Conservation (phyloP, 92 coral and sea anemone species). For the Paragorgia papillata region DNA sequence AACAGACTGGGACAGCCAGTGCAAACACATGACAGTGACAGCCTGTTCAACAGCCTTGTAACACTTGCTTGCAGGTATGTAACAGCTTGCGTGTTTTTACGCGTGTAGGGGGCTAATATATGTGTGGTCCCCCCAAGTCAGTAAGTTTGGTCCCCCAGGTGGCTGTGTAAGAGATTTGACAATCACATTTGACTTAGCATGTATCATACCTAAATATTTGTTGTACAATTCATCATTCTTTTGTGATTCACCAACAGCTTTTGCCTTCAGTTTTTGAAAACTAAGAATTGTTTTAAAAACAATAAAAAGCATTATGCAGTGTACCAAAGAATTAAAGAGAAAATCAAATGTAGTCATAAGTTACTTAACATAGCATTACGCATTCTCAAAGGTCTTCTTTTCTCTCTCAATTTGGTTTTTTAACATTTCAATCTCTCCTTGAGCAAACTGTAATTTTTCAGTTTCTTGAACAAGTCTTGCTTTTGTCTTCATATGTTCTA, state of each 20-base stretch:
- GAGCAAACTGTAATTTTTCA: slow-evolving; percentile 95
- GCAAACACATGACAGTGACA: too few relatives aligned
- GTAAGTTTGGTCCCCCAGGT: too few relatives aligned
- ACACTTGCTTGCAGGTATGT: too few relatives aligned
- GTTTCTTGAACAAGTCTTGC: slow-evolving; percentile 92
- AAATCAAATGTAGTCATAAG: background rate
- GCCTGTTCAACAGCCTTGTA: too few relatives aligned
- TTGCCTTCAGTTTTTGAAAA: slow-evolving; percentile 80
- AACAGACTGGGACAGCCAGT: too few relatives aligned
- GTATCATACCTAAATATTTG: slow-evolving; percentile 80
- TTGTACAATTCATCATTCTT: slow-evolving; percentile 70
- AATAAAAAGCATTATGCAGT: background rate
- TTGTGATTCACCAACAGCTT: slow-evolving; percentile 74
- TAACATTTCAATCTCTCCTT: slow-evolving; percentile 91
- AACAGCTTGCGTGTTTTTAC: too few relatives aligned
- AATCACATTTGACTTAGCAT: too few relatives aligned
- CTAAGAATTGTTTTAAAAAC: slow-evolving; percentile 35
- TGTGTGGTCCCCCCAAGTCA: too few relatives aligned
- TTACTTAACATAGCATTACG: slow-evolving; percentile 50
- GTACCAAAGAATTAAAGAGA: background rate
- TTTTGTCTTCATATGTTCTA: slow-evolving; percentile 90
- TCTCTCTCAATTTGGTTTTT: slow-evolving; percentile 84
- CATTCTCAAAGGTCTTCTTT: slow-evolving; percentile 87
- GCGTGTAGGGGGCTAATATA: too few relatives aligned
- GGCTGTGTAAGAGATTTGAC: too few relatives aligned